Conservation (phyloP, 2,888 invertebrate genomes). For the Bombyx huttoni region DNA sequence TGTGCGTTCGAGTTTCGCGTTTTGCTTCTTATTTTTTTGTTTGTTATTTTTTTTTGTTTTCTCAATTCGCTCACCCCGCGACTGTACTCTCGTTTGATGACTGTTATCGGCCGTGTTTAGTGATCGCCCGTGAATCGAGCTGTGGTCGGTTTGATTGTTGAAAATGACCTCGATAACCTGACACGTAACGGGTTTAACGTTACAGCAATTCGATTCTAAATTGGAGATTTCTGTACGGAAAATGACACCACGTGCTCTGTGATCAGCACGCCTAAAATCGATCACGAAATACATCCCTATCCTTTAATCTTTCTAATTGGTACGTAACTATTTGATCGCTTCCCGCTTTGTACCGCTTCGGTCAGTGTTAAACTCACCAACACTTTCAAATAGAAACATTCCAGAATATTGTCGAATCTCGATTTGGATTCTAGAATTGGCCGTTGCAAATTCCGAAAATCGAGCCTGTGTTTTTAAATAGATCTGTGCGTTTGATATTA, state of each 20-base stretch:
- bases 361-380: slow-evolving; percentile 10
- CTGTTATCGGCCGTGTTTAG: slow-evolving; percentile 62
- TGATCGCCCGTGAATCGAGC: slow-evolving; percentile 20
- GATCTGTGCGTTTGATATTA: slow-evolving; percentile 15
- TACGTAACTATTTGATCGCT: slow-evolving; percentile 26
- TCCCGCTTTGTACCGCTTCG: too few species aligned
- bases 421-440: neutral
- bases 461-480: slow-evolving; percentile 17
- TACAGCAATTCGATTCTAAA: slow-evolving; percentile 13
- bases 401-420: slow-evolving; percentile 10
- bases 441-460: slow-evolving; percentile 5
- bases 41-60: slow-evolving; percentile 7
- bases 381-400: slow-evolving; percentile 2
- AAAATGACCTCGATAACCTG: slow-evolving; percentile 67
- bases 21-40: too few species aligned
- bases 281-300: slow-evolving; percentile 49
- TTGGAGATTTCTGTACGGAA: slow-evolving; percentile 25
- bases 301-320: slow-evolving; percentile 50
- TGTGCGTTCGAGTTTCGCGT: slow-evolving; percentile 35
- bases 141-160: slow-evolving; percentile 3
- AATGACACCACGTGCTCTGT: slow-evolving; percentile 58
- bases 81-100: slow-evolving; percentile 65
- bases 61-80: slow-evolving; percentile 26
- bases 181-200: slow-evolving; percentile 16
- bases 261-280: slow-evolving; percentile 52